These are phyloP conservation scores for Andrena dorsata DNA, from an alignment of 2,888 invertebrate genomes.

Conservation along the genomic window DNA sequence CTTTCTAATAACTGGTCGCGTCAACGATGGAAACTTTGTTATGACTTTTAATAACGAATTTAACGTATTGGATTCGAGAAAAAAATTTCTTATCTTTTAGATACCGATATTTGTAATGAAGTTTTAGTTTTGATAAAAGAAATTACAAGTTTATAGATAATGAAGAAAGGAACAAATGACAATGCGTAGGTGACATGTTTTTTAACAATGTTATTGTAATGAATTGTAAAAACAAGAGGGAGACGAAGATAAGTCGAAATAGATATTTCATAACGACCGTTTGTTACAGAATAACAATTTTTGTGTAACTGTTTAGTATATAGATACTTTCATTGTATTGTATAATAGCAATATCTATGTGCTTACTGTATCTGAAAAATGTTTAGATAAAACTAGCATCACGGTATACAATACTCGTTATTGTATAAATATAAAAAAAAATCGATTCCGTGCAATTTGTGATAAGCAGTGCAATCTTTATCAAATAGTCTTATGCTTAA, in stretches of 20 bases:
- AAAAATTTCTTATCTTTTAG: slow-evolving; percentile 60
- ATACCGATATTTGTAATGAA: slow-evolving; percentile 58
- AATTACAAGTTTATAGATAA: slow-evolving; percentile 62
- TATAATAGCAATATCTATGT: slow-evolving; percentile 82
- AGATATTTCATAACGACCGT: slow-evolving; percentile 79
- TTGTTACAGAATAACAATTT: slow-evolving; percentile 80
- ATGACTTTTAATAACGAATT: slow-evolving; percentile 67
- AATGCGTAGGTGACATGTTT: slow-evolving; percentile 72
- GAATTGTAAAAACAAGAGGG: slow-evolving; percentile 73
- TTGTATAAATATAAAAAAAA: slow-evolving; percentile 79
- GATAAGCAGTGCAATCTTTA: slow-evolving; percentile 77
- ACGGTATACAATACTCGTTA: slow-evolving; percentile 76
- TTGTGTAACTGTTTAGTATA: slow-evolving; percentile 80
- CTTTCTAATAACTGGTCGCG: slow-evolving; percentile 49
- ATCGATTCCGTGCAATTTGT: slow-evolving; percentile 63
- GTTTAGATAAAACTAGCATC: slow-evolving; percentile 75
- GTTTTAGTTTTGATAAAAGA: slow-evolving; percentile 65
- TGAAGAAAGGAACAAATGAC: slow-evolving; percentile 63
- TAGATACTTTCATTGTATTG: slow-evolving; percentile 81
- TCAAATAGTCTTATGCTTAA: slow-evolving; percentile 63
- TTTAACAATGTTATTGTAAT: slow-evolving; percentile 79
- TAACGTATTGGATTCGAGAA: slow-evolving; percentile 44
- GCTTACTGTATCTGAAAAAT: slow-evolving; percentile 83
- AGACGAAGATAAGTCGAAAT: slow-evolving; percentile 70
- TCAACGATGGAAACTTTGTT: slow-evolving; percentile 63